Percentiles rank a stretch among this genome's conserved stretches.
These are phyloP conservation scores for Corythucha ciliata DNA, from an alignment of 2,888 invertebrate species.

Conservation along the genomic window DNA sequence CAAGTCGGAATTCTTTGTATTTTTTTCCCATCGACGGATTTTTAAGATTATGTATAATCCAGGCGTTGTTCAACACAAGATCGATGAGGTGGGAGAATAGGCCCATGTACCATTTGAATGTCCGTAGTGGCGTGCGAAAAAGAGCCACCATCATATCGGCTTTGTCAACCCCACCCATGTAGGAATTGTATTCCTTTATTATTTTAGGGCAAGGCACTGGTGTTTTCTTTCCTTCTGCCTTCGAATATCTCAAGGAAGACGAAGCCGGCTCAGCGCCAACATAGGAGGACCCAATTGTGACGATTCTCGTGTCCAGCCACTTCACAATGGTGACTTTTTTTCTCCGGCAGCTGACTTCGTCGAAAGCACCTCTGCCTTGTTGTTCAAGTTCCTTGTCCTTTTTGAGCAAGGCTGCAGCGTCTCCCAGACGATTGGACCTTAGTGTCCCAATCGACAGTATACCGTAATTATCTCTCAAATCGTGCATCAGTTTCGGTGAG, in stretches of 20 bases:
- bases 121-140: slow-evolving; percentile 2
- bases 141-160: slow-evolving; percentile 8
- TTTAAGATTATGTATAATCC: too few species aligned
- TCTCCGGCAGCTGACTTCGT: background rate
- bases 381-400: slow-evolving; percentile 1
- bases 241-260: slow-evolving; percentile 21
- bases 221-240: background rate
- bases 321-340: slow-evolving; percentile 21
- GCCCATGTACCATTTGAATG: slow-evolving; percentile 8
- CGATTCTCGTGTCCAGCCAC: slow-evolving; percentile 33
- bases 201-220: background rate
- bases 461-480: slow-evolving; percentile 26
- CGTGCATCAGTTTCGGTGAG: slow-evolving; percentile 22
- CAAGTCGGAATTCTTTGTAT: too few species aligned
- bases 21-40: too few species aligned
- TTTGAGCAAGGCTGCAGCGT: background rate
- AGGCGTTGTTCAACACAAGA: background rate
- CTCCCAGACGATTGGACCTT: slow-evolving; percentile 16
- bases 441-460: slow-evolving; percentile 29
- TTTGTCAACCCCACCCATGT: slow-evolving; percentile 13
- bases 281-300: slow-evolving; percentile 30
- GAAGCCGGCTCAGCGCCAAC: slow-evolving; percentile 23
- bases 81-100: slow-evolving; percentile 3
- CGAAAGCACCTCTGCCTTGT: slow-evolving; percentile 9
- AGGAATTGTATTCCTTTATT: slow-evolving; percentile 7